Conservation (phyloP, 2,888 invertebrate species). For the Chrysotoxum bicinctum region DNA sequence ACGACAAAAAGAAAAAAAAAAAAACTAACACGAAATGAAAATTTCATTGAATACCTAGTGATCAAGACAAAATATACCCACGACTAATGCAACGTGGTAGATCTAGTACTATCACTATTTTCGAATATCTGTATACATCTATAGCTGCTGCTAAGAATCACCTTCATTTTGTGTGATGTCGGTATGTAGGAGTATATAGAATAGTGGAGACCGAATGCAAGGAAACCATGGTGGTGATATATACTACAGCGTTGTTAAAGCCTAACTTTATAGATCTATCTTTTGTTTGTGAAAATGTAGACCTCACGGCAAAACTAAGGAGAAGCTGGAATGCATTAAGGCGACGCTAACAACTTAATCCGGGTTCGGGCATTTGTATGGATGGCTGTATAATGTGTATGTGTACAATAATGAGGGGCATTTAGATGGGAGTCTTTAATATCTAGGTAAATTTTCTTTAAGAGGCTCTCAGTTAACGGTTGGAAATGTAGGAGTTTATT, state of each 20-base stretch:
- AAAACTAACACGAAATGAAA: conserved; percentile 24
- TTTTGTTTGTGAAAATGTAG: conserved; percentile 16
- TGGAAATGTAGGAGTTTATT: conserved; percentile 25
- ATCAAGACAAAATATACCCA: conserved; percentile 40
- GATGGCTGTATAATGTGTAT: neutral
- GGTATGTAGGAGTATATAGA: neutral
- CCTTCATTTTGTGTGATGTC: conserved; percentile 17
- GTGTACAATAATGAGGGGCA: conserved; percentile 20
- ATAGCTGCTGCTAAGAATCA: conserved; percentile 2
- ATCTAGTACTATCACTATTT: conserved; percentile 48
- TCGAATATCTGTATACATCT: neutral
- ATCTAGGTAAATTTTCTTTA: conserved; percentile 7
- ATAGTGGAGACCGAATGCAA: conserved; percentile 14
- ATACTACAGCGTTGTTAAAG: conserved; percentile 21
- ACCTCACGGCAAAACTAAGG: conserved; percentile 3
- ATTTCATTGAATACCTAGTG: conserved; percentile 53
- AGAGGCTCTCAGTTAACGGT: neutral
- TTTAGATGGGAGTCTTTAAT: conserved; percentile 11
- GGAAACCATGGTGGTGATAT: conserved; percentile 29
- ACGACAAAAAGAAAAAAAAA: conserved; percentile 6
- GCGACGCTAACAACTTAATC: conserved; percentile 46
- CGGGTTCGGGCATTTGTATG: conserved; percentile 7
- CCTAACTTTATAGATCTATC: conserved; percentile 22
- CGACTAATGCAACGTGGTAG: conserved; percentile 30
- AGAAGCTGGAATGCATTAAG: conserved; percentile 37